phyloP scores from a whole-genome alignment of 2,113 vertebrate genomes.

The Psophia crepitans region DNA sequence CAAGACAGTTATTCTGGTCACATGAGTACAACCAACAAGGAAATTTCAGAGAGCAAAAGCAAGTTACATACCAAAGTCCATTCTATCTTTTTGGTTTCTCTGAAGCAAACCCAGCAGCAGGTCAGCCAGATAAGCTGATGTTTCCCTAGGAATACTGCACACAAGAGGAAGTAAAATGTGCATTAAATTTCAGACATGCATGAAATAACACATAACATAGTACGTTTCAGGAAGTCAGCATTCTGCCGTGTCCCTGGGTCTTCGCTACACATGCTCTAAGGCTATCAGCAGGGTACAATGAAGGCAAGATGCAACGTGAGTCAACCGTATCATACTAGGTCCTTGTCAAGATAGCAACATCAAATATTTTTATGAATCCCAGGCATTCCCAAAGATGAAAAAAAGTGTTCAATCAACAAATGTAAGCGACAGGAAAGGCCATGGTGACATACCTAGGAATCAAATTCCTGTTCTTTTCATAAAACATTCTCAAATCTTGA shows the following conservation, averaged over 20 bases:
- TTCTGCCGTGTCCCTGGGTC: neutral
- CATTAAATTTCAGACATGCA: neutral
- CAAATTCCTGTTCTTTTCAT: conserved; percentile 94
- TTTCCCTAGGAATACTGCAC: conserved; percentile 91
- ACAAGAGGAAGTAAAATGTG: neutral
- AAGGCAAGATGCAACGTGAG: neutral
- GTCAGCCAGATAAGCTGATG: conserved; percentile 85
- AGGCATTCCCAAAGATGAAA: neutral
- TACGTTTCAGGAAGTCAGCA: neutral
- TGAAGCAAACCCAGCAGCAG: conserved; percentile 91
- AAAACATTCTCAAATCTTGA: conserved; percentile 96
- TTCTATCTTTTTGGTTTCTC: conserved; percentile 95
- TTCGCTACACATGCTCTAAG: neutral
- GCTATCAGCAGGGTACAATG: neutral
- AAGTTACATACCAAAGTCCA: conserved; percentile 89
- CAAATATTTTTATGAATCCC: neutral
- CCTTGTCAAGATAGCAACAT: neutral
- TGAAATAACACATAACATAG: neutral
- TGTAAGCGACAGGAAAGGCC: neutral
- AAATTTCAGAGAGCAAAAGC: neutral
- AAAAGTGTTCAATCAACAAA: conserved; percentile 5
- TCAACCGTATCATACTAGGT: neutral
- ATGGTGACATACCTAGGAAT: conserved; percentile 84
- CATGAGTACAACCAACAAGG: neutral
- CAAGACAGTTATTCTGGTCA: neutral